A percentile compares a stretch with the other conserved stretches of the same genome.
Conservation (phyloP, 2,888 invertebrate species). For the Mayetiola destructor region DNA sequence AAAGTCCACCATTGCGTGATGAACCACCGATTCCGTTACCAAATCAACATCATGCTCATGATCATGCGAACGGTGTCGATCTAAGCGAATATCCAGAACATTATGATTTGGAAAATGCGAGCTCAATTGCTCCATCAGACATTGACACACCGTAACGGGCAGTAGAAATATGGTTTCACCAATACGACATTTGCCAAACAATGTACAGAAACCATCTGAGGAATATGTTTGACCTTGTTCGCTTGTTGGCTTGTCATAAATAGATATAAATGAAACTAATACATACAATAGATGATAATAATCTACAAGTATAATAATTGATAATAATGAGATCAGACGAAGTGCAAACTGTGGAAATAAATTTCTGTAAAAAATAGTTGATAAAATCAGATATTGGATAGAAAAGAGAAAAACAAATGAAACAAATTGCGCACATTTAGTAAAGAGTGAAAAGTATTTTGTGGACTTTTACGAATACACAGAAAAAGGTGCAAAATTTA, state of each 20-base stretch:
- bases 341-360: neutral
- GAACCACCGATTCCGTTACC: slow-evolving; percentile 66
- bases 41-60: slow-evolving; percentile 54
- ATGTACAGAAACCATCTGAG: slow-evolving; percentile 73
- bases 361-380: neutral
- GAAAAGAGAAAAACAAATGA: neutral
- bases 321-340: neutral
- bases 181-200: slow-evolving; percentile 58
- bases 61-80: slow-evolving; percentile 59
- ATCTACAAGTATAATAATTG: neutral
- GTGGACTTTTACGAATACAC: neutral
- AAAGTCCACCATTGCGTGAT: slow-evolving; percentile 63
- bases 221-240: slow-evolving; percentile 74
- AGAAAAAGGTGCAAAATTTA: neutral
- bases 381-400: neutral
- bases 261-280: neutral
- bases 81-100: slow-evolving; percentile 67
- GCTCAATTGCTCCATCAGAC: slow-evolving; percentile 93
- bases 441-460: neutral
- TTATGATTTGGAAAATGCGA: slow-evolving; percentile 93
- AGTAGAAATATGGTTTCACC: slow-evolving; percentile 51
- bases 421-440: neutral
- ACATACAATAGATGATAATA: neutral
- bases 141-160: slow-evolving; percentile 71
- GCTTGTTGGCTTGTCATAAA: no score